Evolutionary conservation across 2,888 invertebrate genomes (phyloP), one percentile per base, ranked within the genome.

Genomic region (Plebejus anna): DNA sequence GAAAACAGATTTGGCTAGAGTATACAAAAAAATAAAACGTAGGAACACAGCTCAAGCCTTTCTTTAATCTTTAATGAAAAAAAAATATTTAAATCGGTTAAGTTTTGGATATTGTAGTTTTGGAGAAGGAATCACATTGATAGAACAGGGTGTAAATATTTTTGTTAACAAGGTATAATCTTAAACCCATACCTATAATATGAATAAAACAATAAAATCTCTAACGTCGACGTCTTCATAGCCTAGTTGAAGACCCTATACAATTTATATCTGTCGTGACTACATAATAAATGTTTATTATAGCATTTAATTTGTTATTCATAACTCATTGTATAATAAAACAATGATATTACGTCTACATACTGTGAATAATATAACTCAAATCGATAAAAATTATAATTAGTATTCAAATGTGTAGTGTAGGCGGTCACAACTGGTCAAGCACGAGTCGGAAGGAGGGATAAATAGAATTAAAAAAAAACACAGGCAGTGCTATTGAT

Each of bases 261-360:
- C 73, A 51, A 73, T 73, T 42, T 55, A 73, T 51, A 73, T 7
- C 72, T 22, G 72, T 51, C 73, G 51, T 73, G 36, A 28, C 73
- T 55, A 55, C 47, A 16, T 22, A 16, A 47, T 32, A 32, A 51
- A 55, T 55, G 66, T 66, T 73, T 51, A 32, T 51, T 13, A 47
- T 47, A 11, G 51, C 16, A 32, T 73, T 55, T 73, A 73, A 73
- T 73, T 73, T 73, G 51, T 73, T 73, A 55, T 73, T 73, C 55
- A 73, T 73, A 73, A 73, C 47, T 32, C 16, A 73, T 73, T 73
- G 73, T 55, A 55, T 55, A 73, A 73, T 73, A 51, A 73, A 73
- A 73, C 55, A 73, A 73, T 73, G 55, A 51, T 73, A 32, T 51
- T 73, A 55, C 32, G 72, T 28, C 28, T 22, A 73, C 16, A 66